Conservation (phyloP, 2,888 invertebrate genomes). For the Lumbricus terrestris region DNA sequence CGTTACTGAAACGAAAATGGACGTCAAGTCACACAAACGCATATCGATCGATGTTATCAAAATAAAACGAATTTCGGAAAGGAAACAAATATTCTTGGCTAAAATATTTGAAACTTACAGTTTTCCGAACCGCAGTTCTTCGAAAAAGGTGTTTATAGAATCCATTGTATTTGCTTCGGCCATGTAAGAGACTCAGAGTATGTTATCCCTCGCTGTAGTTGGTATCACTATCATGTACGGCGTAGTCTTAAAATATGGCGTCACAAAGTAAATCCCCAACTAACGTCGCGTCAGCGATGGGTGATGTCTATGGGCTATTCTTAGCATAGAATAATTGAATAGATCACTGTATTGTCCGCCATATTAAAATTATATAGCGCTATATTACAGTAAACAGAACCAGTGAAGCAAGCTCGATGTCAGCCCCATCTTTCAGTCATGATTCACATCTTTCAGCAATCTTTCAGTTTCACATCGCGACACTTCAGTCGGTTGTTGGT, state of each 20-base stretch:
- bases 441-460: no score
- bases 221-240: not conserved
- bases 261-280: not conserved
- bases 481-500: no score
- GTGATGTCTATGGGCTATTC: no score
- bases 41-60: not conserved
- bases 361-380: not conserved
- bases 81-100: not conserved
- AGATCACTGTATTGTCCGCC: not conserved
- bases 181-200: not conserved
- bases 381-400: not conserved
- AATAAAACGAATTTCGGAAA: not conserved
- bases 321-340: not conserved
- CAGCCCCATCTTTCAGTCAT: not conserved
- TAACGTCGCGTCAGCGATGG: not conserved
- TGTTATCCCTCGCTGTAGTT: not conserved
- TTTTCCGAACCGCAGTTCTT: slow-evolving; percentile 22
- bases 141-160: slow-evolving; percentile 12
- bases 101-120: slow-evolving; percentile 22
- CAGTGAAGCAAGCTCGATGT: not conserved
- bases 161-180: slow-evolving; percentile 10
- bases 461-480: no score
- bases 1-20: not conserved
- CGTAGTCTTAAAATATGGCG: not conserved
- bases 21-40: not conserved